These are phyloP conservation scores for Helobdella robusta DNA, from an alignment of 2,888 invertebrate genomes.

Conservation along the genomic window DNA sequence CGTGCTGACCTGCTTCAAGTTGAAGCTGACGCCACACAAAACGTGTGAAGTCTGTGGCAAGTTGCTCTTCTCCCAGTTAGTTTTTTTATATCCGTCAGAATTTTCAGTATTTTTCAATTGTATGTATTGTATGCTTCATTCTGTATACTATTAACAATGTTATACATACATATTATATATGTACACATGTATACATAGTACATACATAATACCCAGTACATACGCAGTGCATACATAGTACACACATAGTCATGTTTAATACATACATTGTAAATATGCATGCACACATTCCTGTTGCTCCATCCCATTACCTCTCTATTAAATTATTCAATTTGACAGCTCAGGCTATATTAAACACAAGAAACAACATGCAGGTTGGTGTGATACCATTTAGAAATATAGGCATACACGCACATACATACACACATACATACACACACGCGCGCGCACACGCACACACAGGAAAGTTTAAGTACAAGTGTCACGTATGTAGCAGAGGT, in stretches of 20 bases:
- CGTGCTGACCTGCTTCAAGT: slow-evolving; percentile 25
- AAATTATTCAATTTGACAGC: too few relatives aligned
- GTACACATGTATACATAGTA: too few relatives aligned
- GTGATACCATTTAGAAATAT: not conserved
- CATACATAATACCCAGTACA: too few relatives aligned
- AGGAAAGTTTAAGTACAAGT: slow-evolving; percentile 32
- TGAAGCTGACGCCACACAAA: slow-evolving; percentile 30
- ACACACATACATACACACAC: not conserved
- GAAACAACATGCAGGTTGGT: slow-evolving; percentile 32
- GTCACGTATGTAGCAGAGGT: slow-evolving; percentile 31
- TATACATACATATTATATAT: too few relatives aligned
- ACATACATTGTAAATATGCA: too few relatives aligned
- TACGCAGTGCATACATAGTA: too few relatives aligned
- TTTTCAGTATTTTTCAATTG: not conserved
- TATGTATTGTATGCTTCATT: not conserved
- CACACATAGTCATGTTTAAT: too few relatives aligned
- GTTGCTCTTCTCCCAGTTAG: slow-evolving; percentile 29
- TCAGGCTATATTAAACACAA: slow-evolving; percentile 34
- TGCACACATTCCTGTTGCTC: too few relatives aligned
- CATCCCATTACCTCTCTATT: too few relatives aligned
- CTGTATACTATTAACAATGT: too few relatives aligned
- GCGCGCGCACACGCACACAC: not conserved
- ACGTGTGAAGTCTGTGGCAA: slow-evolving; percentile 33
- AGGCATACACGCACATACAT: not conserved
- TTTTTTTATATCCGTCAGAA: not conserved